Evolutionary conservation across 2,113 vertebrate species (phyloP), one percentile per base, ranked within the genome.

Genomic region (Chaetura pelagica): DNA sequence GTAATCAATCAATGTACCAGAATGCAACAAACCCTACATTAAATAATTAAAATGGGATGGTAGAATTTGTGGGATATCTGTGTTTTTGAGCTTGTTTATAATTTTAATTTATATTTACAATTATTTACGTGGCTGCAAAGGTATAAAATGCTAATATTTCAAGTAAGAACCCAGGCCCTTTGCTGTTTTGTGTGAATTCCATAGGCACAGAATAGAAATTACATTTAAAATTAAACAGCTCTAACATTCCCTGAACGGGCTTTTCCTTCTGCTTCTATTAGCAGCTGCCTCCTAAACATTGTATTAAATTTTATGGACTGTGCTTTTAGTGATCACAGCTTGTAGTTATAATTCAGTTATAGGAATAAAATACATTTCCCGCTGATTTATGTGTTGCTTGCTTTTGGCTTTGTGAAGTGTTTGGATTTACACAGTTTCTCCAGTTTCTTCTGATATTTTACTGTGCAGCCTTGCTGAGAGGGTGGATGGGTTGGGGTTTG

Each of bases 241-340:
- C 55, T 66, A 18, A 78, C 92, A 67, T 84, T 68, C 30, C 46
- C 40, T 59, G 29, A 76, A 63, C 49, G 52, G 30, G 22, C 10
- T 34, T 26, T 24, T 42, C 15, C 35, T 75, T 71, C 20, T 12
- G 9, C 78, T 93, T 76, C 55, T 83, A 35, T 77, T 80, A 93
- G 72, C 79, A 84, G 32, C 79, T 84, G 17, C 59, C 35, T 93
- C 82, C 71, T 89, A 69, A 95, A 74, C 17, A 24, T 35, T 49
- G 63, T 38, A 80, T 83, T 93, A 32, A 64, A 92, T 94, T 88
- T 94, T 94, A 91, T 79, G 71, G 84, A 73, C 80, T 68, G 20
- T 55, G 40, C 66, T 94, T 74, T 74, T 64, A 85, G 67, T 29
- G 40, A 69, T 75, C 63, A 71, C 61, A 71, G 79, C 76, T 93